These are phyloP conservation scores for Coilia nasus DNA, from an alignment of 2,797 vertebrate species.

Conservation along the genomic window DNA sequence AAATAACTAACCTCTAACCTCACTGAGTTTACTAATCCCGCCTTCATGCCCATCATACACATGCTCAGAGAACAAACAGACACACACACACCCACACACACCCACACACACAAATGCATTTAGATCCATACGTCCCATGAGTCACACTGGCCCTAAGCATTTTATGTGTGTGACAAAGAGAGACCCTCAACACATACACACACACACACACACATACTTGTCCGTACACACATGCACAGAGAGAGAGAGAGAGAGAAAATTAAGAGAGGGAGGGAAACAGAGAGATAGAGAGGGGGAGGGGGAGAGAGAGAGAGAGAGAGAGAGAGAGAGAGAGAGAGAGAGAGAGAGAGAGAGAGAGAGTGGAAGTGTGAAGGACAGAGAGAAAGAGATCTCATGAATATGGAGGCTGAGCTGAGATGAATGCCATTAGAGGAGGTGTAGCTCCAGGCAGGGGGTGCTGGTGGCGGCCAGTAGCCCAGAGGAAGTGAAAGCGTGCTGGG, in stretches of 20 bases:
- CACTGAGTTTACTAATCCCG: not conserved
- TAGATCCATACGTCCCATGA: conserved; percentile 57
- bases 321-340: conserved; percentile 25
- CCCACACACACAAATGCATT: conserved; percentile 41
- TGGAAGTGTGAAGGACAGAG: too few species aligned
- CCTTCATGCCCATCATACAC: not conserved
- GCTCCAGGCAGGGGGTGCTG: conserved; percentile 7
- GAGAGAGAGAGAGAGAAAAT: too few species aligned
- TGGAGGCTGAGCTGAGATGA: conserved; percentile 57
- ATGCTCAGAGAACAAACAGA: not conserved
- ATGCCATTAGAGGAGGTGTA: conserved; percentile 52
- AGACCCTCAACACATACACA: not conserved
- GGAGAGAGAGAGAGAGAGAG: too few species aligned
- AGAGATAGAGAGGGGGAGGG: not conserved
- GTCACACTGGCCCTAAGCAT: conserved; percentile 45
- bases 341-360: conserved; percentile 14
- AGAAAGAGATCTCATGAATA: conserved; percentile 56
- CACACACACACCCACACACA: conserved; percentile 4
- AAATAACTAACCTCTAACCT: not conserved
- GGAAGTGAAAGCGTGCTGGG: not conserved
- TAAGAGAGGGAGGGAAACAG: too few species aligned
- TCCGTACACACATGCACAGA: too few species aligned
- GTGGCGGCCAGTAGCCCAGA: not conserved
- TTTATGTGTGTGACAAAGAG: conserved; percentile 15
- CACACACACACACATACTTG: conserved; percentile 8